Conservation (phyloP, 1,140 invertebrate species). For the Polypedilum pembai region DNA sequence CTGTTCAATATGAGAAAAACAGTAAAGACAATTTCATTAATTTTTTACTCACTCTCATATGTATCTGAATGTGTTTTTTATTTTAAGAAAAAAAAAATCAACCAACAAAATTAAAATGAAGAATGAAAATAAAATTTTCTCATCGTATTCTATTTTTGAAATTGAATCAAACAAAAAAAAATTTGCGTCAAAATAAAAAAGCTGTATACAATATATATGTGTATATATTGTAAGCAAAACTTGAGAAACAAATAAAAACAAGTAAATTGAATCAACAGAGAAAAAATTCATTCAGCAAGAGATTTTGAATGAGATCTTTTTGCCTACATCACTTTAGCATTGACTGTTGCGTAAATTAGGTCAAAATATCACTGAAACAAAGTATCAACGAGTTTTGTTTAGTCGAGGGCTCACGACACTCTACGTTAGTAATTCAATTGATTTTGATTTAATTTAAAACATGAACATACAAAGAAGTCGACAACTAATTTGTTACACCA, state of each 20-base stretch:
- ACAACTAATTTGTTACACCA: too few relatives aligned
- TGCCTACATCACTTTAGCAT: conserved; percentile 34
- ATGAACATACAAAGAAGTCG: background rate
- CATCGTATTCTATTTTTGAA: conserved; percentile 24
- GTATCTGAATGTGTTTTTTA: too few relatives aligned
- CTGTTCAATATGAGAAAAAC: too few relatives aligned
- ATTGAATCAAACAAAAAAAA: conserved; percentile 4
- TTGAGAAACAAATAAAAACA: background rate
- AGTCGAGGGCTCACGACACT: background rate
- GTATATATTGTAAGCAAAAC: background rate
- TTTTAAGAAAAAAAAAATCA: background rate
- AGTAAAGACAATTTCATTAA: too few relatives aligned
- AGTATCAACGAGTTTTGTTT: background rate
- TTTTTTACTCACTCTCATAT: background rate
- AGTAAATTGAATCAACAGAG: conserved; percentile 4
- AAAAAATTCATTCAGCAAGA: conserved; percentile 17
- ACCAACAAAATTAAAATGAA: background rate
- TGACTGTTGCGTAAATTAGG: conserved; percentile 29
- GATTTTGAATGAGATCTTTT: conserved; percentile 25
- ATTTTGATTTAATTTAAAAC: conserved; percentile 8
- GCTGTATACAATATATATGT: too few relatives aligned
- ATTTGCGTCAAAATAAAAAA: conserved; percentile 28
- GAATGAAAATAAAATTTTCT: conserved; percentile 19
- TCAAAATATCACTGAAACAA: conserved; percentile 5
- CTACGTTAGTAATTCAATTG: background rate